A percentile compares a stretch with the other conserved stretches of the same genome.
Conservation (phyloP, 2,113 vertebrate genomes). For the Meriones unguiculatus region DNA sequence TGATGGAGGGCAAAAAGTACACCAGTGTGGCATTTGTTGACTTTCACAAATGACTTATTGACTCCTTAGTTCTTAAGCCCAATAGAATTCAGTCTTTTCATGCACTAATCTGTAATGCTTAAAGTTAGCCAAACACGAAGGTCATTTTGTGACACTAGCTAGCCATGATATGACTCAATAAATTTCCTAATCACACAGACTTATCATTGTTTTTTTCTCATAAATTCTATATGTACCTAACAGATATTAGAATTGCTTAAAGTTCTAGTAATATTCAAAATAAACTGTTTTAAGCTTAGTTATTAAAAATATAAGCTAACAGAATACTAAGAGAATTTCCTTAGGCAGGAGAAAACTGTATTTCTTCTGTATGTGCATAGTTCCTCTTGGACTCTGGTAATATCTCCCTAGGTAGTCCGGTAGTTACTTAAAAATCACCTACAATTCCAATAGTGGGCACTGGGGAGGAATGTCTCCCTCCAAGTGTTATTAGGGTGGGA, state of each 20-base stretch:
- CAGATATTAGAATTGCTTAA: neutral
- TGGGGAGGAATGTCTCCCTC: neutral
- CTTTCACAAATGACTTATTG: neutral
- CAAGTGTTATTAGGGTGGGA: neutral
- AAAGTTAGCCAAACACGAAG: neutral
- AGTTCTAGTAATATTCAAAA: conserved; percentile 55
- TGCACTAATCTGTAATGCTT: neutral
- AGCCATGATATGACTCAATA: neutral
- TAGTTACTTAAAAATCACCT: neutral
- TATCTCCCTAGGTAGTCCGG: neutral
- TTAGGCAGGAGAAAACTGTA: neutral
- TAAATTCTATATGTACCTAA: neutral
- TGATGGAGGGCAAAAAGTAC: neutral
- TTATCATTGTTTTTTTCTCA: neutral
- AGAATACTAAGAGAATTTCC: neutral
- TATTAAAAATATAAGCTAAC: conserved; percentile 48
- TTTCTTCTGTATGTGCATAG: conserved; percentile 19
- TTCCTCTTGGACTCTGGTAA: conserved; percentile 14
- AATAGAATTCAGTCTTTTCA: conserved; percentile 16
- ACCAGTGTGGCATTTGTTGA: neutral
- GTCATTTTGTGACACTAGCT: neutral
- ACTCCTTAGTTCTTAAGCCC: neutral
- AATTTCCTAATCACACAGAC: neutral
- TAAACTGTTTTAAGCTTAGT: conserved; percentile 54
- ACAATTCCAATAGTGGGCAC: neutral